Evolutionary conservation across 2,113 vertebrate genomes (phyloP), one percentile per base, ranked within the genome.

Genomic region (Misgurnus anguillicaudatus): DNA sequence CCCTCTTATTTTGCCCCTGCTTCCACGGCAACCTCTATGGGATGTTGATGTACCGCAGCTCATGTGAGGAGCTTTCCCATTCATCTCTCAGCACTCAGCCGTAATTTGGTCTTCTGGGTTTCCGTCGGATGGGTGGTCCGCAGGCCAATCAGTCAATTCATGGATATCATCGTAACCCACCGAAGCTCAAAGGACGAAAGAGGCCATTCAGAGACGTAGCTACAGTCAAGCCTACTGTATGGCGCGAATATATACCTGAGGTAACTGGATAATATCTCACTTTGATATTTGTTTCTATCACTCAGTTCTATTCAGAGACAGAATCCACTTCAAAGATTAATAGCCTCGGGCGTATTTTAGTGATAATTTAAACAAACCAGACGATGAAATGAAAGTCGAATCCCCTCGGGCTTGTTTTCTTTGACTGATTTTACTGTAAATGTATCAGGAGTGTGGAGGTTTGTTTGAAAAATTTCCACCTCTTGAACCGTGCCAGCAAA

Each of bases 31-130:
- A 77, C 66, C 68, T 82, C 51, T 82, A 62, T 36, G 63, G 70
- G 60, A 77, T 62, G 81, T 63, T 78, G 69, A 82, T 78, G 55
- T 31, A 74, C 77, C 60, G 41, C 41, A 51, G 21, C n/a, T 68
- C 62, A 72, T 68, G 64, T 68, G 63, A 67, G 74, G 64, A 47
- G 62, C 45, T 65, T 53, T 78, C 42, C 31, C 67, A 84, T 81
- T 79, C 74, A 76, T 87, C 86, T 77, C 66, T 79, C 77, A 79
- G 45, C 79, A 81, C 78, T 64, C 63, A 38, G 75, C 51, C 65
- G 82, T 84, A 64, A 88, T 86, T 74, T 82, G 62, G 75, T 73
- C 68, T 82, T 78, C 42, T 14, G 62, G n/a, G 42, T 67, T 78
- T 68, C 75, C 57, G 51, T 51, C 71, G 41, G 53, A 68, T 82